Evolutionary conservation across 2,888 invertebrate species (phyloP).

Genomic region (Cosmopolites sordidus): DNA sequence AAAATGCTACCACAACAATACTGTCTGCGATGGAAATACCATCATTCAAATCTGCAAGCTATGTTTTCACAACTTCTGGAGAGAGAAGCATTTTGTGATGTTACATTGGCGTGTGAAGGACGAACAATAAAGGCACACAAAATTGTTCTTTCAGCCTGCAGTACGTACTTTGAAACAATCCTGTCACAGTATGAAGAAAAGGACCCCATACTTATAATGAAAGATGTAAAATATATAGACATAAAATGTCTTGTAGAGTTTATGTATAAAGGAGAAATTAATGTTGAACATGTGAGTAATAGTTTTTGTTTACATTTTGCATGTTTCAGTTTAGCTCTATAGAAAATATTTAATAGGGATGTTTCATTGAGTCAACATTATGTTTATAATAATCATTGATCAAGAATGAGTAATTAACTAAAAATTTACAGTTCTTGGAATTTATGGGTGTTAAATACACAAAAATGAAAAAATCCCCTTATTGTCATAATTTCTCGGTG

Average conservation of each 20-base stretch:
- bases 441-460: no score
- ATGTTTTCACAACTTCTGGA: constrained; percentile 86
- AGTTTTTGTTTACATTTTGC: not conserved
- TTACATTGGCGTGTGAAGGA: constrained; percentile 84
- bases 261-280: constrained; percentile 95
- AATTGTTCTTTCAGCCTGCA: constrained; percentile 87
- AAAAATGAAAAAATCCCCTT: no score
- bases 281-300: constrained; percentile 82
- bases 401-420: no score
- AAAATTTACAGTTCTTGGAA: no score
- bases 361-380: no score
- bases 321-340: not conserved
- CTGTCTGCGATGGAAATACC: constrained; percentile 89
- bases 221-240: constrained; percentile 87
- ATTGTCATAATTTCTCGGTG: not conserved
- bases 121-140: constrained; percentile 73
- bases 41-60: constrained; percentile 83
- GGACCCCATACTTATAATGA: constrained; percentile 79
- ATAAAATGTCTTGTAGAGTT: constrained; percentile 86
- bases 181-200: constrained; percentile 77
- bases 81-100: constrained; percentile 84
- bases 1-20: constrained; percentile 83
- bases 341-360: no score
- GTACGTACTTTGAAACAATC: constrained; percentile 84
- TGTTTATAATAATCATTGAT: no score